A percentile compares a stretch with the other conserved stretches of the same genome.
These are phyloP conservation scores for Ceryle rudis DNA, from an alignment of 2,797 vertebrate species.

Conservation along the genomic window DNA sequence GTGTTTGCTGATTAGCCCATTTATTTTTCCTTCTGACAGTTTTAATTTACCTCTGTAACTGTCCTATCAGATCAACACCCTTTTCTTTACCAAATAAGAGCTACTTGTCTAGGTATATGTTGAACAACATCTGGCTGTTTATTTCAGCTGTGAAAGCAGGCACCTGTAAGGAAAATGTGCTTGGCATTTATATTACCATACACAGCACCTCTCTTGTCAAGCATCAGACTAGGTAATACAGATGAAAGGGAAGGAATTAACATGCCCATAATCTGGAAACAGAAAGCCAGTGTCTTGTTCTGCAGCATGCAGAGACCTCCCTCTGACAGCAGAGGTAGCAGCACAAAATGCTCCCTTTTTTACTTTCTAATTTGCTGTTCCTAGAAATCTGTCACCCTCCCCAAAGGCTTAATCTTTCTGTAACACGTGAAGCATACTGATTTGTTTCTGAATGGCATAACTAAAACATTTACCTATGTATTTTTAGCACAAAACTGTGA, in stretches of 20 bases:
- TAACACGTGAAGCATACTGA: fast-evolving
- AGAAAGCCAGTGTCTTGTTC: background rate
- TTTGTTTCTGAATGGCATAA: background rate
- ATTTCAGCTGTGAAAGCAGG: background rate
- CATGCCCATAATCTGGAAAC: background rate
- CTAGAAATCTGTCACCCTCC: background rate
- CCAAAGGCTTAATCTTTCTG: background rate
- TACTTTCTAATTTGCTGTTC: background rate
- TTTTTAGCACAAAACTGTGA: background rate
- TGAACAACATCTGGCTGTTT: background rate
- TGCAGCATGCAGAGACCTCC: background rate
- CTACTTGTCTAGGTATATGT: background rate
- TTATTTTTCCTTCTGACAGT: background rate
- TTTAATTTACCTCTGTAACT: background rate
- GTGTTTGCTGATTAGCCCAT: background rate
- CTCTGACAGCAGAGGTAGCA: background rate
- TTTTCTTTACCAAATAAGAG: background rate
- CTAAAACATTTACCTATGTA: background rate
- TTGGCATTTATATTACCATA: background rate
- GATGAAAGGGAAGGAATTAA: background rate
- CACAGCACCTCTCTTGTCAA: background rate
- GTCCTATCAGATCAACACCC: background rate
- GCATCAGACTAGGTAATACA: background rate
- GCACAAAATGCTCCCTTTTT: background rate
- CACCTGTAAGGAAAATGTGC: background rate